Percentiles rank a stretch among this genome's conserved stretches.
Conservation (phyloP, 1,140 invertebrate genomes). For the Bombyx mori region DNA sequence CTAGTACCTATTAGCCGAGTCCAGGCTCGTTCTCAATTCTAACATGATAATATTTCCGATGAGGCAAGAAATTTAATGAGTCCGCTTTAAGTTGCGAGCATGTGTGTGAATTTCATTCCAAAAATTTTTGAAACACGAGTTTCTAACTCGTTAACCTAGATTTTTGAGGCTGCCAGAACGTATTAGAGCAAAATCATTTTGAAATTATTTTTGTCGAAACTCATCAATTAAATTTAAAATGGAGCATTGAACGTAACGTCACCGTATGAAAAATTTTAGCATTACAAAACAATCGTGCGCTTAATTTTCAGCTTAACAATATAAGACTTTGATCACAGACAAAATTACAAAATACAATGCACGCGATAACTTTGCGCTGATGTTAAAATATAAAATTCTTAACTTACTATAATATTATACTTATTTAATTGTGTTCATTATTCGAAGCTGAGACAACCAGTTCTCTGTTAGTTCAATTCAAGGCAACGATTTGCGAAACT, state of each 20-base stretch:
- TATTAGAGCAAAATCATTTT: background rate
- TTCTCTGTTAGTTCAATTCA: conserved; percentile 51
- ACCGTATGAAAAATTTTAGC: conserved; percentile 22
- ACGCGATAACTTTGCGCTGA: conserved; percentile 51
- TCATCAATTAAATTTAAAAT: background rate
- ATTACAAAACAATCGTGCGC: conserved; percentile 36
- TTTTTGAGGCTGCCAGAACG: background rate
- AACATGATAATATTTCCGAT: no score
- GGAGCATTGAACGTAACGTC: conserved; percentile 25
- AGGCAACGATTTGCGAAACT: conserved; percentile 54
- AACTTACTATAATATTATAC: conserved; percentile 55
- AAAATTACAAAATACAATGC: conserved; percentile 64
- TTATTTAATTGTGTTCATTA: conserved; percentile 51
- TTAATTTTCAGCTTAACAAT: conserved; percentile 63
- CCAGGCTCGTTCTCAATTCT: no score
- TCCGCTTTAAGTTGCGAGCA: background rate
- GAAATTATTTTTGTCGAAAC: background rate
- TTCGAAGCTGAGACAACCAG: conserved; percentile 58
- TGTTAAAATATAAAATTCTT: conserved; percentile 66
- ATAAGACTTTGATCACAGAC: conserved; percentile 70
- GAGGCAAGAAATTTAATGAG: no score
- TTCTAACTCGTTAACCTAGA: background rate
- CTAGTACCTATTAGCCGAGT: no score
- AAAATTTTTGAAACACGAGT: background rate
- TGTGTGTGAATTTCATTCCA: background rate